Evolutionary conservation across 2,113 vertebrate species (phyloP).

Genomic region (Thunnus thynnus): DNA sequence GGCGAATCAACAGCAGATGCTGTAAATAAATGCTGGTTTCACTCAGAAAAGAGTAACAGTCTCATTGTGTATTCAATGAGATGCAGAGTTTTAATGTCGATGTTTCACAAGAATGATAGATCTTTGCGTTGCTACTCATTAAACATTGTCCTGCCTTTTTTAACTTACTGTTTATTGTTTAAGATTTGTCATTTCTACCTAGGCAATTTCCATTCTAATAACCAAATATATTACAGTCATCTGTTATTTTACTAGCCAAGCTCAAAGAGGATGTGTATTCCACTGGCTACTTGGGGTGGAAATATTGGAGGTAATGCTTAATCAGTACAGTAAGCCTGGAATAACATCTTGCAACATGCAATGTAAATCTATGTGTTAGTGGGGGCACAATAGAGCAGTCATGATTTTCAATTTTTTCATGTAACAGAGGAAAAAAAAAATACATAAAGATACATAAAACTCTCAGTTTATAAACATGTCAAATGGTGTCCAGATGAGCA

Average conservation of each 20-base stretch:
- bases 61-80: constrained; percentile 48
- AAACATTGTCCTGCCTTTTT: constrained; percentile 56
- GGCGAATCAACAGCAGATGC: not conserved
- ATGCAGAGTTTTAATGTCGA: constrained; percentile 59
- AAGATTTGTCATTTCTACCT: constrained; percentile 46
- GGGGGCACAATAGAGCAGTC: not conserved
- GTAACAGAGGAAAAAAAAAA: too few relatives aligned
- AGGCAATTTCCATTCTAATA: constrained; percentile 71
- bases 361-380: not conserved
- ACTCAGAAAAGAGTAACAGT: constrained; percentile 32
- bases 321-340: constrained; percentile 20
- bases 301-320: constrained; percentile 28
- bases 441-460: not conserved
- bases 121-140: constrained; percentile 60
- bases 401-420: not conserved
- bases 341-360: not conserved
- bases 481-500: not conserved
- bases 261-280: constrained; percentile 51
- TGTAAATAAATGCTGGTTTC: constrained; percentile 25
- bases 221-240: constrained; percentile 64
- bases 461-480: not conserved
- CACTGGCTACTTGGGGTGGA: constrained; percentile 3
- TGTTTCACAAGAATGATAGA: constrained; percentile 58
- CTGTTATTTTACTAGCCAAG: constrained; percentile 55
- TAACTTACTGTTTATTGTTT: constrained; percentile 57